A percentile compares a stretch with the other conserved stretches of the same genome.
Conservation (phyloP, 2,888 invertebrate genomes). For the Hanleya hanleyi region DNA sequence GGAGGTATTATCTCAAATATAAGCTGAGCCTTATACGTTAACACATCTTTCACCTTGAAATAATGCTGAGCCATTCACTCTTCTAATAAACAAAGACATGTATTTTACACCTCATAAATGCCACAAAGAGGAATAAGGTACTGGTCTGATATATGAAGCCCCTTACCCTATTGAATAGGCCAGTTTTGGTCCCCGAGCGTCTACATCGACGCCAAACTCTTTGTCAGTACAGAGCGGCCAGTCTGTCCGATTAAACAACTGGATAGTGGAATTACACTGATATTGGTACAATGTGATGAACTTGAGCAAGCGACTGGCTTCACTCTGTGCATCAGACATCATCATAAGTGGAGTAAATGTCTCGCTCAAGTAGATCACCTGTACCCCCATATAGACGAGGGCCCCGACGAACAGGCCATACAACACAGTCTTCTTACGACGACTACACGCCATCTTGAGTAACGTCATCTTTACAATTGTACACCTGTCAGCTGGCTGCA, state of each 20-base stretch:
- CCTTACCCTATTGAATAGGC: conserved; percentile 67
- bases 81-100: too few species aligned
- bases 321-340: conserved; percentile 62
- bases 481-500: too few species aligned
- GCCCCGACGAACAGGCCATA: conserved; percentile 39
- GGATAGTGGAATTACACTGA: conserved; percentile 62
- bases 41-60: too few species aligned
- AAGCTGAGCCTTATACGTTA: too few species aligned
- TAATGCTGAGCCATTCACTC: too few species aligned
- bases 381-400: conserved; percentile 44
- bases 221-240: conserved; percentile 64
- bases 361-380: conserved; percentile 53
- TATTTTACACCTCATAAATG: too few species aligned
- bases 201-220: conserved; percentile 53
- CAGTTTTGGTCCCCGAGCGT: conserved; percentile 46
- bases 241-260: conserved; percentile 54
- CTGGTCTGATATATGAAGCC: too few species aligned
- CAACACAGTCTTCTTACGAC: conserved; percentile 46
- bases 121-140: too few species aligned
- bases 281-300: conserved; percentile 64
- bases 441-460: conserved; percentile 24
- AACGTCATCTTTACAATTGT: too few species aligned
- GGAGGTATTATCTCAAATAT: too few species aligned
- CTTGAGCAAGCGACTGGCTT: conserved; percentile 61
- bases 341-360: conserved; percentile 63